Base-by-base conservation (phyloP, 2,113 vertebrate species). In the Oryctolagus cuniculus region DNA sequence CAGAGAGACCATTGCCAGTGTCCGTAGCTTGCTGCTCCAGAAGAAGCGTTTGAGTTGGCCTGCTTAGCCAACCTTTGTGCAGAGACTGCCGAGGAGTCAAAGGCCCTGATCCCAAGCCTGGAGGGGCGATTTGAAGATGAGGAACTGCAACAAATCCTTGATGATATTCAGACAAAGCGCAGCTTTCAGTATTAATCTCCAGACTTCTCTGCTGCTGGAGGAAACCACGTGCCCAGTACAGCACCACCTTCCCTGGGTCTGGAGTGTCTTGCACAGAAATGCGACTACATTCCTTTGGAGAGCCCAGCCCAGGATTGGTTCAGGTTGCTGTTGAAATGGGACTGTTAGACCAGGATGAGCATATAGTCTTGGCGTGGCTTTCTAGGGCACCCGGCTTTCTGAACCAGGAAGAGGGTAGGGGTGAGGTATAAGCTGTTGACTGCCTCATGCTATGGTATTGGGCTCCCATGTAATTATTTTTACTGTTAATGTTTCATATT, bases 111-210 rank as follows among this genome's bases (percentile, higher is more conserved):
- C 44, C 44, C 44, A 44, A 99, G 99, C 97, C 89, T 99, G 96
- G 99, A 99, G 97, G 99, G 99, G 0, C 98, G 99, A 0, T 99
- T 99, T 97, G 99, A 99, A 90, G 99, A 99, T 67, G 99, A 99
- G 85, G 99, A 99, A 96, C 98, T 99, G 29, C 99, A 99, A 90
- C 99, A 99, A 98, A 99, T 99, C 89, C 99, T 99, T 22, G 99
- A 99, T 0, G 99, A 99, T 94, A 99, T 99, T 98, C 99, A 99
- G 98, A 99, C 99, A 67, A 99, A 99, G 97, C 98, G 99, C 94
- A 99, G 99, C 97, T 99, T 99, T 98, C 99, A 99, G 96, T 99
- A 99, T 93, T 99, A 70, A 88, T 77, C 84, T 51, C 77, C 74
- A 89, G 2, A 44, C 13, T 0, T 1, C 44, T 89, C n/a, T 79